A percentile compares a stretch with the other conserved stretches of the same genome.
phyloP scores from a whole-genome alignment of 2,797 vertebrate species.

The Scarus forsteni region DNA sequence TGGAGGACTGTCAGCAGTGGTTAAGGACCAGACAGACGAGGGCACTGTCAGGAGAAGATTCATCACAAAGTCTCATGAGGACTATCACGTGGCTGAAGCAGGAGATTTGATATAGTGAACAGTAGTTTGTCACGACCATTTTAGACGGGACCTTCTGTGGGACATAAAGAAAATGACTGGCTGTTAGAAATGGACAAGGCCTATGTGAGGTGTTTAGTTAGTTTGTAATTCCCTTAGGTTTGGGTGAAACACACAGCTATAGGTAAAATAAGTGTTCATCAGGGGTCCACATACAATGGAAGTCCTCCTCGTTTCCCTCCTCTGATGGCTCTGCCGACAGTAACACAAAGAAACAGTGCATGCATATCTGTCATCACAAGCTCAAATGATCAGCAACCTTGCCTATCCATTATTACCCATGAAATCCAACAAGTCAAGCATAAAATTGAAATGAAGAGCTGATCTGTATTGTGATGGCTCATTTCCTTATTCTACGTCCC shows the following conservation, averaged over 20 bases:
- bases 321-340: conserved; percentile 38
- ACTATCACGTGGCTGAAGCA: neutral
- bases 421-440: conserved; percentile 78
- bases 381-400: conserved; percentile 55
- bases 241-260: neutral
- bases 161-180: neutral
- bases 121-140: neutral
- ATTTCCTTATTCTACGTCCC: conserved; percentile 79
- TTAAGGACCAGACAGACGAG: neutral
- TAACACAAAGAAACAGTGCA: conserved; percentile 48
- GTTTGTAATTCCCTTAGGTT: neutral
- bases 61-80: neutral
- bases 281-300: neutral
- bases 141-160: neutral
- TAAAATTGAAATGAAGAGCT: conserved; percentile 82
- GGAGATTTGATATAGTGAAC: neutral
- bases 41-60: neutral
- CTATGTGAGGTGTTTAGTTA: too few relatives aligned
- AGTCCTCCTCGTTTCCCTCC: neutral
- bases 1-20: neutral
- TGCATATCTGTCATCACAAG: conserved; percentile 67
- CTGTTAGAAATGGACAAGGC: neutral
- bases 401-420: conserved; percentile 74
- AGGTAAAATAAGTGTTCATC: neutral
- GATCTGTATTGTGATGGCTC: conserved; percentile 80